Base-by-base conservation (phyloP, 2,797 vertebrate genomes). In the Etheostoma nigrum region DNA sequence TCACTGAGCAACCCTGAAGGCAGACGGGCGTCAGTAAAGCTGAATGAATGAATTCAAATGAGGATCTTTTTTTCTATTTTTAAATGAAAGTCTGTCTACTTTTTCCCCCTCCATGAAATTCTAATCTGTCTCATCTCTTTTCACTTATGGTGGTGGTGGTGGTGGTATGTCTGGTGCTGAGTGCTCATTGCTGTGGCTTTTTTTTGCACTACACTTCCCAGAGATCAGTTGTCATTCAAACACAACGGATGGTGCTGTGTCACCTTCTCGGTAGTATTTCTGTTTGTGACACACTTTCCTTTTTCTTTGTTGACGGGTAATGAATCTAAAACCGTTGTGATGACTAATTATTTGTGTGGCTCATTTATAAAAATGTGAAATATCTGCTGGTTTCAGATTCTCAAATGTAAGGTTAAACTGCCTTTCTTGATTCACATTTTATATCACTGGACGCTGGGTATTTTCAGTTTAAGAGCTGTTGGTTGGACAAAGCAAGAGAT, bases 21-120 rank as follows among this genome's bases (percentile, higher is more conserved):
- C 40, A 49, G 61, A 33, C 4, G 62, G 51, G 71, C 21, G 65
- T 30, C 74, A 47, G 80, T 12, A 40, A 71, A 63, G 70, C 72
- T 72, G 82, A 72, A 77, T 53, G 70, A 66, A 78, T 77, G 64
- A 78, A 81, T 69, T 59, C 21, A 10, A 77, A 79, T 64, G 19
- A 80, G 51, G 53, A 23, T 15, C 0, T 6, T 53, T 52, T 49
- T 23, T 11, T 36, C 4, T 60, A 30, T 10, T 55, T 44, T 48
- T 33, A 2, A 36, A 23, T 57, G 45, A 36, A 59, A 16, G 55
- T 21, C 25, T 16, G 47, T 27, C 4, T 18, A 18, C 33, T 76
- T 57, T 67, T 49, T 25, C 48, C 10, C 36, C 36, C 2, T 10
- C 2, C 1, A 69, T 27, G 18, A 64, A 65, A 54, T 33, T 4